Base-by-base conservation (phyloP, 2,797 vertebrate species). In the Rhinoraja longicauda region DNA sequence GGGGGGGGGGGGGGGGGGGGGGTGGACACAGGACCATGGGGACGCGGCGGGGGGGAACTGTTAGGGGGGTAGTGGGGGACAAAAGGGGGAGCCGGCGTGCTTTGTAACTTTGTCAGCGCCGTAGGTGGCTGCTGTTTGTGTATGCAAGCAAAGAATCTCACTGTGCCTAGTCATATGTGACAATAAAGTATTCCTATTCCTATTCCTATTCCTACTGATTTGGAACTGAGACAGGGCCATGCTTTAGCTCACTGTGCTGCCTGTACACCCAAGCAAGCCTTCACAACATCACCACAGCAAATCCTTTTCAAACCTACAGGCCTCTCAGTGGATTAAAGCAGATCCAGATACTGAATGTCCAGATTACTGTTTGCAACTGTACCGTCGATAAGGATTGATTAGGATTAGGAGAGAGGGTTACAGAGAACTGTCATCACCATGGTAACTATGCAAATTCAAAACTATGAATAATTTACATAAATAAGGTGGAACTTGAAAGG, bases 261-360 rank as follows among this genome's bases (percentile, higher is more conserved):
- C 59, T 36, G 17, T 7, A 36, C 62, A 67, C 59, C 59, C 59
- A 64, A 36, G 62, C 17, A 36, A 88, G 84, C n/a, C n/a, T 88
- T 36, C 84, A 67, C n/a, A 67, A 17, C 32, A 88, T 32, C 84
- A 67, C n/a, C 7, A 6, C 59, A 32, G 29, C 32, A n/a, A 88
- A 88, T 88, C 59, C 84, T 88, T 36, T 64, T 67, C 84, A 88
- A 88, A 59, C 53, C 26, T 1, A 6, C 29, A n/a, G 26, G 62
- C 17, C 59, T 88, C 62, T 88, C 59, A 84, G 62, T 88, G 84
- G 84, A 67, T 67, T 88, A 88, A 19, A 88, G 17, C 84, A 88
- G 84, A 88, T 88, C 17, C 84, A 67, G 84, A 36, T 15, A 36
- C n/a, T 88, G 59, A 88, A 88, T 67, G 59, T 67, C 59, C 64